phyloP scores from a whole-genome alignment of 2,113 vertebrate genomes.

The Saguinus imperator region DNA sequence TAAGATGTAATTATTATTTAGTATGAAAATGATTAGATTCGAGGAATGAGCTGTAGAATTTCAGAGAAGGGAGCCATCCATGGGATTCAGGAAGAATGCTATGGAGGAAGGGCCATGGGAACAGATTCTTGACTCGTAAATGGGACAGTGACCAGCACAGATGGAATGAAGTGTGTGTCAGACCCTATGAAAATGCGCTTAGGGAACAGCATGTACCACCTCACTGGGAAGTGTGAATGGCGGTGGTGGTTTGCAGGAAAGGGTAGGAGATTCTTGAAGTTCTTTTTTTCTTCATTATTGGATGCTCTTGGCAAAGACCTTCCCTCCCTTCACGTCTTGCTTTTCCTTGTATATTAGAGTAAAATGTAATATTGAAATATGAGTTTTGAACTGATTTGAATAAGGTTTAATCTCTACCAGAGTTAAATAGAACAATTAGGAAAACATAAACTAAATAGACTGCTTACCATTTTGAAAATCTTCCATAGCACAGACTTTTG shows the following conservation, averaged over 20 bases:
- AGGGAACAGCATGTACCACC: rapidly evolving
- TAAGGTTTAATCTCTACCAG: conserved; percentile 3
- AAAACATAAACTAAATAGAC: not conserved
- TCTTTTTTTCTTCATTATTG: not conserved
- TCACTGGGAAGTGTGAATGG: rapidly evolving
- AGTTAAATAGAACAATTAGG: conserved; percentile 13
- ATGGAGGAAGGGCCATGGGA: not conserved
- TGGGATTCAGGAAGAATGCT: not conserved
- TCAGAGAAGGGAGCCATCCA: not conserved
- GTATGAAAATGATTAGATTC: not conserved
- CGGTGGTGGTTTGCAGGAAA: not conserved
- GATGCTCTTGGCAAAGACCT: not conserved
- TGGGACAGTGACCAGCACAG: not conserved
- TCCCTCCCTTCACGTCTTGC: not conserved
- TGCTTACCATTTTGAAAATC: not conserved
- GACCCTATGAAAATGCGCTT: not conserved
- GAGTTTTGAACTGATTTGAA: conserved; percentile 42
- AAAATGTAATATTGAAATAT: not conserved
- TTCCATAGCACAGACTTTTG: not conserved
- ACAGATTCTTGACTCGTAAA: not conserved
- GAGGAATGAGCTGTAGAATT: not conserved
- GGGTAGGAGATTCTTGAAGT: not conserved
- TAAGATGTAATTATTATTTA: not conserved
- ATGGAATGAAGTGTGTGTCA: not conserved
- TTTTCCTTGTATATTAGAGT: not conserved